Evolutionary conservation across 2,888 invertebrate genomes (phyloP), one percentile per base, ranked within the genome.

Genomic region (Temnothorax rugatulus): DNA sequence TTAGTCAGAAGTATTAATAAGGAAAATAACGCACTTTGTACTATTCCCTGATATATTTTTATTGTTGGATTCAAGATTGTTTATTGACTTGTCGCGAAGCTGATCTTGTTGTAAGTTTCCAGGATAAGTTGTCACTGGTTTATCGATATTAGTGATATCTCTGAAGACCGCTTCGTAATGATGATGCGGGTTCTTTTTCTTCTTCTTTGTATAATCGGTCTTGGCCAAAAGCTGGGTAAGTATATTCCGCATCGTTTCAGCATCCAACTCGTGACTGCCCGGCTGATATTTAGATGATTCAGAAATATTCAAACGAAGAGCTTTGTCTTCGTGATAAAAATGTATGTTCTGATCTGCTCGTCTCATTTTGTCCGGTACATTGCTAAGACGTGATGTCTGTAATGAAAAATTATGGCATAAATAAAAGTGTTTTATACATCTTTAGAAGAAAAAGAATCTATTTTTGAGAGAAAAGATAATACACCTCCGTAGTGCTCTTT

Each of bases 331-430:
- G 13, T 96, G 96, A 88, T 96, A 96, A 91, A 97, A 97, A 63
- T 96, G 95, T 0, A 97, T 96, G 0, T 96, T 96, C 0, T 96
- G 95, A 73, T 96, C 95, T 85, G 96, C 96, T 13, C 97, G 95
- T 89, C 96, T 96, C 97, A 97, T 97, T 89, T 95, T 91, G 93
- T 96, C 95, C 5, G 97, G 97, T 66, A 96, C 95, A 93, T 97
- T 97, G 1, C 96, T 96, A 1, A 95, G 95, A 66, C 96, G 96
- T 25, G 95, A 95, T 57, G 95, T 95, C 92, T 92, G 66, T 13
- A 25, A 76, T 79, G 18, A 18, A 83, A 83, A 57, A 71, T 54
- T 44, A 25, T 9, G 5, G 7, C 25, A 34, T 34, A 34, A 21
- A 77, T n/a, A 41, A 18, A 25, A 34, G 1, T 18, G 9, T 77